phyloP scores from a whole-genome alignment of 2,888 invertebrate species.

The Nemoura dubitans region DNA sequence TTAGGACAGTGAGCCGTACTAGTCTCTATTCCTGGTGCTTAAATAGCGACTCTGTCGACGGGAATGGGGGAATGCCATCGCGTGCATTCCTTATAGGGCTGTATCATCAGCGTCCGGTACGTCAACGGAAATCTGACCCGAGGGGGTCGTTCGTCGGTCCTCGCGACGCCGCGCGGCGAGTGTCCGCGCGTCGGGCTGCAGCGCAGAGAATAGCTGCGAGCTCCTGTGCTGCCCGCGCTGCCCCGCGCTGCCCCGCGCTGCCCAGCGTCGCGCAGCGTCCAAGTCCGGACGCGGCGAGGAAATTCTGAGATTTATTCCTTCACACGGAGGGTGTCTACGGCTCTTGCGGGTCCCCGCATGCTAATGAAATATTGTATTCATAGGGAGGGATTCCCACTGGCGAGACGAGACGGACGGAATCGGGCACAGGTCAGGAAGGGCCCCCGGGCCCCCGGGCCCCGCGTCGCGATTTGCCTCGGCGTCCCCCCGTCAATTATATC shows the following conservation, averaged over 20 bases:
- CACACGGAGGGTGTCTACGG: slow-evolving; percentile 29
- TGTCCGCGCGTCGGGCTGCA: too few species aligned
- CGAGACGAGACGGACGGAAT: slow-evolving; percentile 28
- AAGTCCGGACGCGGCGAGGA: slow-evolving; percentile 32
- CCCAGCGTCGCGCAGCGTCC: neutral
- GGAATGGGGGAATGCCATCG: slow-evolving; percentile 30
- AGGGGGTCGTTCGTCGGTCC: slow-evolving; percentile 58
- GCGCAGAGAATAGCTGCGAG: slow-evolving; percentile 39
- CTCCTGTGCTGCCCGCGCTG: too few species aligned
- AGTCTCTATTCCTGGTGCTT: neutral
- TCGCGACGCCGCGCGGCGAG: neutral
- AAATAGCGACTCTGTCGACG: slow-evolving; percentile 8
- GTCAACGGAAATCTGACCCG: slow-evolving; percentile 60
- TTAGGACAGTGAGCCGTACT: neutral
- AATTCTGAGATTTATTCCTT: slow-evolving; percentile 49
- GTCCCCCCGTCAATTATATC: slow-evolving; percentile 29
- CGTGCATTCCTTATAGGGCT: slow-evolving; percentile 38
- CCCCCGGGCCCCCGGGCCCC: slow-evolving; percentile 20
- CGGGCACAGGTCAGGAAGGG: slow-evolving; percentile 20
- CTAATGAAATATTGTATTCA: slow-evolving; percentile 63
- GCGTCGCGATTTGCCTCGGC: neutral
- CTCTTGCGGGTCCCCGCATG: slow-evolving; percentile 45
- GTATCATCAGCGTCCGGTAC: slow-evolving; percentile 53
- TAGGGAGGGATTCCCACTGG: slow-evolving; percentile 55
- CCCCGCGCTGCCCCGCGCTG: too few species aligned